A percentile compares a stretch with the other conserved stretches of the same genome.
phyloP scores from a whole-genome alignment of 2,797 vertebrate species.

The Lepidocolaptes lacrymiger region DNA sequence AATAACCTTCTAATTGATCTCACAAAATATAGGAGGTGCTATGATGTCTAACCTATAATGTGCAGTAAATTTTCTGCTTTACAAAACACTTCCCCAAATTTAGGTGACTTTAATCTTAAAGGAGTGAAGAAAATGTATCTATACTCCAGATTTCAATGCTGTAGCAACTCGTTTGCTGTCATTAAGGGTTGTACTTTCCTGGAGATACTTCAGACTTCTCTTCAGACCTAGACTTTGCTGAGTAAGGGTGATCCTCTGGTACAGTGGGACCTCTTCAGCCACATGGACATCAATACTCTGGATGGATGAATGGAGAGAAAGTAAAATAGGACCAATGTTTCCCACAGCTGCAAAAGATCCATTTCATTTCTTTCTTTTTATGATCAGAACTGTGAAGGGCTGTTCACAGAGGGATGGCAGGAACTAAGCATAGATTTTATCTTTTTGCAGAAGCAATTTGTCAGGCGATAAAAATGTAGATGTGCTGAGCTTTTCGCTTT shows the following conservation, averaged over 20 bases:
- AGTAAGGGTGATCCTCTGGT: not conserved
- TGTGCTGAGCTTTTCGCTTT: not conserved
- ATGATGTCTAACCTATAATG: not conserved
- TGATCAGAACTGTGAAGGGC: not conserved
- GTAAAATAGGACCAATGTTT: not conserved
- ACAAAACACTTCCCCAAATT: not conserved
- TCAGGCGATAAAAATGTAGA: not conserved
- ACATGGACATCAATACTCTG: not conserved
- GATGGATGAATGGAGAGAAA: not conserved
- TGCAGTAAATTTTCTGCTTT: not conserved
- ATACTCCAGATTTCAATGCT: not conserved
- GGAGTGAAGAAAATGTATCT: not conserved
- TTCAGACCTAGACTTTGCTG: not conserved
- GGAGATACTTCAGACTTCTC: not conserved
- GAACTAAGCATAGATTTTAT: not conserved
- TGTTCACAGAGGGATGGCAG: not conserved
- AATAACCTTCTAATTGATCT: not conserved
- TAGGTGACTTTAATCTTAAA: not conserved
- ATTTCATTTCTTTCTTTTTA: not conserved
- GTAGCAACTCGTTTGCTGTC: not conserved
- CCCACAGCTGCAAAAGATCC: not conserved
- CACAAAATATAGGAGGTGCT: not conserved
- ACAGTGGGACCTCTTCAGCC: not conserved
- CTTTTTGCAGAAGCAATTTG: not conserved
- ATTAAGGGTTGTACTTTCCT: not conserved